Conservation (phyloP, 2,888 invertebrate genomes). For the Dendrolimus houi region DNA sequence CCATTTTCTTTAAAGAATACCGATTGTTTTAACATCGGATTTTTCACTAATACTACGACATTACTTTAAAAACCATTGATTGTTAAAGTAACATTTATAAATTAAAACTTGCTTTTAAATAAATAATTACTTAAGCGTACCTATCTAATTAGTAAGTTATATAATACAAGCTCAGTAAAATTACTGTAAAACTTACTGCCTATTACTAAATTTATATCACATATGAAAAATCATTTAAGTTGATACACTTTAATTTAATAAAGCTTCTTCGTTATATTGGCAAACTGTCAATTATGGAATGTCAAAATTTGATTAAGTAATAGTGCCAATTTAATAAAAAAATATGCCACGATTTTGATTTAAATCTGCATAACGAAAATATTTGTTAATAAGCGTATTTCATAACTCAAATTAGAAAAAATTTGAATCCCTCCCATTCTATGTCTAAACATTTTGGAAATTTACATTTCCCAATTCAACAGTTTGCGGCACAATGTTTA, state of each 20-base stretch:
- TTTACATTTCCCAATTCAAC: conserved; percentile 30
- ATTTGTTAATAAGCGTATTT: no score
- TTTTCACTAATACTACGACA: conserved; percentile 39
- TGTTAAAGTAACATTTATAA: conserved; percentile 47
- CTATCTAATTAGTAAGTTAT: conserved; percentile 37
- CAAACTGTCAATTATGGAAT: conserved; percentile 47
- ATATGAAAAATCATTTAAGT: conserved; percentile 66
- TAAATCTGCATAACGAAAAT: no score
- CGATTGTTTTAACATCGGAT: conserved; percentile 48
- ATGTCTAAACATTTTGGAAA: not conserved
- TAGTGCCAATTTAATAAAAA: conserved; percentile 2
- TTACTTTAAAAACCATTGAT: conserved; percentile 34
- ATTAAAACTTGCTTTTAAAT: conserved; percentile 44
- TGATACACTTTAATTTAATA: conserved; percentile 54
- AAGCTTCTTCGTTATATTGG: conserved; percentile 42
- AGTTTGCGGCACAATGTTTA: conserved; percentile 35
- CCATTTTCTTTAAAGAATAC: conserved; percentile 25
- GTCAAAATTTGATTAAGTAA: conserved; percentile 24
- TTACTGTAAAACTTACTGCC: conserved; percentile 37
- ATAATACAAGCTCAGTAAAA: conserved; percentile 31
- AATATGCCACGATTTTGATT: not conserved
- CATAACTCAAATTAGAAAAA: no score
- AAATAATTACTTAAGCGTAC: conserved; percentile 51
- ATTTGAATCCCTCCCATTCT: no score
- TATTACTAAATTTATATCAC: conserved; percentile 67